A percentile compares a stretch with the other conserved stretches of the same genome.
phyloP scores from a whole-genome alignment of 2,113 vertebrate genomes.

The Tiliqua scincoides region DNA sequence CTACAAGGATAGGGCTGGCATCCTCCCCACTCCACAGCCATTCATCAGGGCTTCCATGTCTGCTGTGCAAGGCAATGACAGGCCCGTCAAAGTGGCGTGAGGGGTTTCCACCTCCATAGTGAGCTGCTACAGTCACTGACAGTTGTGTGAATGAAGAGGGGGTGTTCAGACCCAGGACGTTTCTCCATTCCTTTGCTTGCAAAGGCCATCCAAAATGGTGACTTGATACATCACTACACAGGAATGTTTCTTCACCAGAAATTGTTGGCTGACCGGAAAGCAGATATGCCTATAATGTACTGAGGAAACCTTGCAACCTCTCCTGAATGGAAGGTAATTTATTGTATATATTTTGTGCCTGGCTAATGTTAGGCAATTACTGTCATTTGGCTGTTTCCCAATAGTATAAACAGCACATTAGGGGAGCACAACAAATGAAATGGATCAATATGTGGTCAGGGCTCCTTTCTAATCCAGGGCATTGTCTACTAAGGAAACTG shows the following conservation, averaged over 20 bases:
- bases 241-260: conserved; percentile 45
- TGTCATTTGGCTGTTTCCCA: conserved; percentile 74
- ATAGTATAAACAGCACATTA: conserved; percentile 73
- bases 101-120: not conserved
- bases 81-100: not conserved
- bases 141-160: no score
- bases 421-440: conserved; percentile 49
- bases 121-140: not conserved
- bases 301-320: conserved; percentile 41
- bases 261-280: conserved; percentile 45
- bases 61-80: not conserved
- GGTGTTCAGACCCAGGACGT: no score
- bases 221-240: conserved; percentile 33
- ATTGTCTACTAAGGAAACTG: conserved; percentile 41
- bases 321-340: conserved; percentile 58
- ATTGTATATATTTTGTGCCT: conserved; percentile 65
- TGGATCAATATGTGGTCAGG: conserved; percentile 64
- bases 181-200: no score
- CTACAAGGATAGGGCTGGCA: not conserved
- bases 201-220: not conserved
- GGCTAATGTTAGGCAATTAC: conserved; percentile 68
- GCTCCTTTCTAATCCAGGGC: conserved; percentile 54
- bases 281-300: conserved; percentile 53
- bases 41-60: not conserved
- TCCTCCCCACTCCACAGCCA: not conserved